Conservation (phyloP, 1,140 invertebrate genomes). For the Acyrthosiphon pisum region DNA sequence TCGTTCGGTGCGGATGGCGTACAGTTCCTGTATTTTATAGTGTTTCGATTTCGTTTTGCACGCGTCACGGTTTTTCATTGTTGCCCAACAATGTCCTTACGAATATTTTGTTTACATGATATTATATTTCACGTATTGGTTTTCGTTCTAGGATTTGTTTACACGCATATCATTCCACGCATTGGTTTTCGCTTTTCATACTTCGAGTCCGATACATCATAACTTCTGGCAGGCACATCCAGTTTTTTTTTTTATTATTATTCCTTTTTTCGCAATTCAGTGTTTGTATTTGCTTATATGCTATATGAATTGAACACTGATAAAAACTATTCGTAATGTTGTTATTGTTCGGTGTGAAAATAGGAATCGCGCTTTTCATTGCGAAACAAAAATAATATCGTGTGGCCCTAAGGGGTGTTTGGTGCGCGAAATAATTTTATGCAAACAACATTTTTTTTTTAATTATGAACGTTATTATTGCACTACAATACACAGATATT, state of each 20-base stretch:
- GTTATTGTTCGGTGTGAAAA: background rate
- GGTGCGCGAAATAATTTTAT: background rate
- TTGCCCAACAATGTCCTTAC: background rate
- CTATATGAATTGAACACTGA: background rate
- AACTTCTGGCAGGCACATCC: no score
- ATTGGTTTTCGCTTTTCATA: background rate
- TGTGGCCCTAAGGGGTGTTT: background rate
- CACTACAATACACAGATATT: background rate
- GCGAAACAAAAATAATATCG: background rate
- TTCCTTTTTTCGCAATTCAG: background rate
- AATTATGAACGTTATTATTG: constrained; percentile 14
- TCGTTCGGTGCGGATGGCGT: no score
- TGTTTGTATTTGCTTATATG: background rate
- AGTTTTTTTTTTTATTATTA: background rate
- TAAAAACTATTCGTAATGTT: background rate
- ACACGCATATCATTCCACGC: background rate
- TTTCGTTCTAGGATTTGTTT: no score
- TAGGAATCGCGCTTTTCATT: background rate
- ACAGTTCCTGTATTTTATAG: background rate
- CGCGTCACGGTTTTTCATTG: background rate
- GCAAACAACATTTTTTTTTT: background rate
- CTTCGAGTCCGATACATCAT: background rate
- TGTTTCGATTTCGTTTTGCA: background rate
- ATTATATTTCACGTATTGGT: background rate
- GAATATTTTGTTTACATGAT: background rate